Conservation (phyloP, 1,140 invertebrate genomes). For the Tachypleus tridentatus region DNA sequence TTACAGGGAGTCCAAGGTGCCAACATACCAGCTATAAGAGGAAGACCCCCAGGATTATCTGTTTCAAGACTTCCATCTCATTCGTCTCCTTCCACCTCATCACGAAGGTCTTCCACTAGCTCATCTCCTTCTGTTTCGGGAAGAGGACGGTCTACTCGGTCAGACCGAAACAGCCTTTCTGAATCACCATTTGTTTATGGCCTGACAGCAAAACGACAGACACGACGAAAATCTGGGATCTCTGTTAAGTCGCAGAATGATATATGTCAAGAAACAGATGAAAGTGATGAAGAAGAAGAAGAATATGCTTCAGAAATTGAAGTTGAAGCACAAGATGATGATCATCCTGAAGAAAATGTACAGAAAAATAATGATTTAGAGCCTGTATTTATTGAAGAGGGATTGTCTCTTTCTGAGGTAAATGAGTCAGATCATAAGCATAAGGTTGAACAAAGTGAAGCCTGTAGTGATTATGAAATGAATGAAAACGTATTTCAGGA, state of each 20-base stretch:
- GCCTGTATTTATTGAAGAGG: no score
- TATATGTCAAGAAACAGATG: slow-evolving; percentile 11
- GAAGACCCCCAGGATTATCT: slow-evolving; percentile 6
- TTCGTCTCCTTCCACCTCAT: background rate
- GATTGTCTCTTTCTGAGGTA: no score
- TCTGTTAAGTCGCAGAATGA: slow-evolving; percentile 5
- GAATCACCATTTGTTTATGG: slow-evolving; percentile 16
- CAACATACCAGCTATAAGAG: slow-evolving; percentile 5
- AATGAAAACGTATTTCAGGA: no score
- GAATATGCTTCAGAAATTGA: background rate
- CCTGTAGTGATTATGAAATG: no score
- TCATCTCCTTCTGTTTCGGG: slow-evolving; percentile 4
- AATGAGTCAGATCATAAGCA: no score
- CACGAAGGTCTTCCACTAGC: slow-evolving; percentile 9
- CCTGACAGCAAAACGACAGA: slow-evolving; percentile 9
- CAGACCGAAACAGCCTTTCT: slow-evolving; percentile 14
- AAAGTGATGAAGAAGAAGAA: slow-evolving; percentile 14
- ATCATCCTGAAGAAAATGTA: slow-evolving; percentile 6
- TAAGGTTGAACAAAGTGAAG: no score
- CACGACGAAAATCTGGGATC: slow-evolving; percentile 9
- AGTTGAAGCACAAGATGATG: slow-evolving; percentile 8
- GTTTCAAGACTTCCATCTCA: background rate
- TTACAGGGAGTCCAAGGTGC: background rate
- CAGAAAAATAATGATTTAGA: no score
- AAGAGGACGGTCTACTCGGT: slow-evolving; percentile 13